Evolutionary conservation across 2,888 invertebrate species (phyloP).

Genomic region (Melanotus villosus): DNA sequence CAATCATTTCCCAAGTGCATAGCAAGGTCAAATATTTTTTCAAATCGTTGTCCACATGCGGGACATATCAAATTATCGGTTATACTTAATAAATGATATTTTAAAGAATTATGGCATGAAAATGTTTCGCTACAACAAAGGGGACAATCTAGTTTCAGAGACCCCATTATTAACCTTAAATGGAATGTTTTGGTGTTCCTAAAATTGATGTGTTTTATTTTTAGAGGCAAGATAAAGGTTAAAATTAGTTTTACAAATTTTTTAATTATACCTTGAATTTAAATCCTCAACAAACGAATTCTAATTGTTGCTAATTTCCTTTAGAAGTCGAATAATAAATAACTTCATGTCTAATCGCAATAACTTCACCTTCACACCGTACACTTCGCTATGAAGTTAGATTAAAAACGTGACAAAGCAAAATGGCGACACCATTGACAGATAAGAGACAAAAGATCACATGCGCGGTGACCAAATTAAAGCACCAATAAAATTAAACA

Average conservation of each 20-base stretch:
- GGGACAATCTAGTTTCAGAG: slow-evolving; percentile 71
- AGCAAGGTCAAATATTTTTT: slow-evolving; percentile 71
- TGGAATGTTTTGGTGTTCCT: neutral
- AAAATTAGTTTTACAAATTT: neutral
- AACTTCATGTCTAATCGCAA: slow-evolving; percentile 61
- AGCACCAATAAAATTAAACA: too few relatives aligned
- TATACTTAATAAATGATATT: slow-evolving; percentile 71
- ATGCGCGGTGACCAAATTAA: too few relatives aligned
- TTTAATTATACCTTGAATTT: slow-evolving; percentile 2
- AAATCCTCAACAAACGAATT: neutral
- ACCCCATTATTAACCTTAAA: slow-evolving; percentile 20
- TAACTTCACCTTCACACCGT: slow-evolving; percentile 25
- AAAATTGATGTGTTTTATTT: neutral
- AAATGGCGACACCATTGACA: slow-evolving; percentile 47
- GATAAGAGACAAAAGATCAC: neutral
- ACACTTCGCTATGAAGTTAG: slow-evolving; percentile 51
- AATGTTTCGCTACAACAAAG: slow-evolving; percentile 78
- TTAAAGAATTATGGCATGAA: slow-evolving; percentile 70
- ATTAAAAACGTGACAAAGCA: slow-evolving; percentile 38
- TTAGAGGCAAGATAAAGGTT: neutral
- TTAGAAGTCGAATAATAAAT: slow-evolving; percentile 56
- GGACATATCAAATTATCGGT: slow-evolving; percentile 75
- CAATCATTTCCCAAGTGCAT: slow-evolving; percentile 71
- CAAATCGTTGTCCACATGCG: slow-evolving; percentile 71
- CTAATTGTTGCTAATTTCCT: slow-evolving; percentile 58